Percentiles rank a stretch among this genome's conserved stretches.
These are phyloP conservation scores for Linepithema humile DNA, from an alignment of 1,140 invertebrate genomes.

Conservation along the genomic window DNA sequence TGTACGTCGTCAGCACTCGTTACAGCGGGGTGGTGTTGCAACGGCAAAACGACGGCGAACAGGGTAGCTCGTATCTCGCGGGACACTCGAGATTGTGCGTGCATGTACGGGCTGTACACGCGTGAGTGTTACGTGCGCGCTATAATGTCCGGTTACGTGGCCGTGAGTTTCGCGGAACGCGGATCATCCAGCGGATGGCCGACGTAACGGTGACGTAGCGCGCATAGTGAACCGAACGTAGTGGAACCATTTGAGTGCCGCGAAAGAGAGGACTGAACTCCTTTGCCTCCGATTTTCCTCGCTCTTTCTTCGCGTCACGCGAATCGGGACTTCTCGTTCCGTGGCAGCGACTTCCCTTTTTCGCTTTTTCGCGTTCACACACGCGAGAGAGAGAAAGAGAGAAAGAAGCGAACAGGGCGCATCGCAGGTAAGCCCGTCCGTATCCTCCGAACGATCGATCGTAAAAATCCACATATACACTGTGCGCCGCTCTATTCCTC, in stretches of 20 bases:
- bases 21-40: slow-evolving; percentile 30
- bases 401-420: neutral
- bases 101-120: slow-evolving; percentile 15
- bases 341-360: neutral
- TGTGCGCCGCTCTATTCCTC: slow-evolving; percentile 24
- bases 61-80: slow-evolving; percentile 1
- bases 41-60: neutral
- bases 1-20: slow-evolving; percentile 27
- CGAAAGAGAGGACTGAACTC: no score
- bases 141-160: slow-evolving; percentile 71
- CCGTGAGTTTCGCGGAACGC: slow-evolving; percentile 45
- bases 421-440: slow-evolving; percentile 50
- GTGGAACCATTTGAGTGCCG: neutral
- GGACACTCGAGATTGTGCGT: neutral
- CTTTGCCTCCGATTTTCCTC: neutral
- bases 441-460: slow-evolving; percentile 60
- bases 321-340: neutral
- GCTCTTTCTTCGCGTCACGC: neutral
- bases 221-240: neutral
- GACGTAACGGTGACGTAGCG: slow-evolving; percentile 63
- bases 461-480: slow-evolving; percentile 62
- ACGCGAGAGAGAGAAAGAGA: neutral
- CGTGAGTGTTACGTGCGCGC: slow-evolving; percentile 57
- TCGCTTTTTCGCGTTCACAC: neutral
- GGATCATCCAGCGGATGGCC: slow-evolving; percentile 43